A percentile compares a stretch with the other conserved stretches of the same genome.
Conservation (phyloP, 2,113 vertebrate genomes). For the Sardina pilchardus region DNA sequence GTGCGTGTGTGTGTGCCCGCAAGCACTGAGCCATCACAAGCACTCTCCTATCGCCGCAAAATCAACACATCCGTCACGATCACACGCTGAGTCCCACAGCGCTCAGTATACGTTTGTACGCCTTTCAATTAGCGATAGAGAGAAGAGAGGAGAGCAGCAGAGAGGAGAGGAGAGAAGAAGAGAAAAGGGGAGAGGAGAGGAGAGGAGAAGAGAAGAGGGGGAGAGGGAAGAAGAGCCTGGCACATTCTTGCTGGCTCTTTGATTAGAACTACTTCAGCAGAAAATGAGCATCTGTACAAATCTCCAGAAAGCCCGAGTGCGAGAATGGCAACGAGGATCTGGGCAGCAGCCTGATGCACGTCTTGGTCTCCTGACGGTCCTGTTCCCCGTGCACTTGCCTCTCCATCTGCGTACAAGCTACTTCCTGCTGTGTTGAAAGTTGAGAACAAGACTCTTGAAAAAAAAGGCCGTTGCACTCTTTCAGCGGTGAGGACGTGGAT, state of each 20-base stretch:
- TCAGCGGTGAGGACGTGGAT: background rate
- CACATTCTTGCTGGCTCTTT: background rate
- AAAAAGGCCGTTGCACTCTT: background rate
- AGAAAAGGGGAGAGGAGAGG: background rate
- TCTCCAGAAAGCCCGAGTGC: background rate
- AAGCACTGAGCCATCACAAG: constrained; percentile 18
- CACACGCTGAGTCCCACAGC: background rate
- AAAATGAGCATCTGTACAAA: constrained; percentile 18
- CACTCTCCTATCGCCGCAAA: background rate
- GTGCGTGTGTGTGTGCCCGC: no score
- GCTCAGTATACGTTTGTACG: constrained; percentile 27
- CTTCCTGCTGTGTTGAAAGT: background rate
- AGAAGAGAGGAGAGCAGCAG: background rate
- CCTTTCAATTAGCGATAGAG: constrained; percentile 35
- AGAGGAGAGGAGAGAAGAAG: background rate
- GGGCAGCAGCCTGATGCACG: background rate
- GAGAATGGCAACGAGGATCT: background rate
- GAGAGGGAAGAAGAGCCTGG: background rate
- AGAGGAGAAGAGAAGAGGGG: background rate
- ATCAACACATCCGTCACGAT: constrained; percentile 15
- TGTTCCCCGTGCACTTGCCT: background rate
- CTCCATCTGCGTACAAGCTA: background rate
- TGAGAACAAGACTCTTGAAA: background rate
- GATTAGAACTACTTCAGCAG: background rate
- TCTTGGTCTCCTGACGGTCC: background rate